Evolutionary conservation across 2,888 invertebrate species (phyloP).

Genomic region (Acanthosoma haemorrhoidale): DNA sequence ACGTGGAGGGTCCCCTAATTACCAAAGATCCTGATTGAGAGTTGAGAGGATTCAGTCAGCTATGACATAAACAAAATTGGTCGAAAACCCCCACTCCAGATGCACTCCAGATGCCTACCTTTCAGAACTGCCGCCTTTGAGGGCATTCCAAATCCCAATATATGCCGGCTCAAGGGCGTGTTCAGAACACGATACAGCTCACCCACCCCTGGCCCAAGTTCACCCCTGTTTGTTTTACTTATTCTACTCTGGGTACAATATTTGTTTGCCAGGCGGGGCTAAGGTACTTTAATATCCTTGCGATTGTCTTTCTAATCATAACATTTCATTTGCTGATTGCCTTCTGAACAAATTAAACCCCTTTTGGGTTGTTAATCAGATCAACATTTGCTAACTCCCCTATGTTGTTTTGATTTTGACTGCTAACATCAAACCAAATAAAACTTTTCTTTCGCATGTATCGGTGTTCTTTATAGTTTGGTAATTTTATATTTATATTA

Average conservation of each 20-base stretch:
- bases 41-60: no score
- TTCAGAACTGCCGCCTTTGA: not conserved
- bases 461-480: no score
- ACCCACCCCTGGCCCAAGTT: not conserved
- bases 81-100: no score
- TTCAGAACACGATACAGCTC: not conserved
- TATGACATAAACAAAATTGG: constrained; percentile 12
- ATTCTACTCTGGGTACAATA: not conserved
- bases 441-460: no score
- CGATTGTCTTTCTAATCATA: not conserved
- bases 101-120: no score
- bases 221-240: constrained; percentile 5
- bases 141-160: not conserved
- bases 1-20: no score
- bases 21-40: constrained; percentile 12
- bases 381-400: no score
- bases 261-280: constrained; percentile 5
- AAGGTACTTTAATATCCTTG: not conserved
- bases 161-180: not conserved
- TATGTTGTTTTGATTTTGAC: no score
- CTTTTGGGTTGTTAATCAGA: no score
- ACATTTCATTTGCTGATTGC: not conserved
- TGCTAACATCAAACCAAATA: no score
- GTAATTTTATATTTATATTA: no score
- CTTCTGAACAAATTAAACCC: not conserved